Evolutionary conservation across 2,797 vertebrate species (phyloP).

Genomic region (Lerista edwardsae): DNA sequence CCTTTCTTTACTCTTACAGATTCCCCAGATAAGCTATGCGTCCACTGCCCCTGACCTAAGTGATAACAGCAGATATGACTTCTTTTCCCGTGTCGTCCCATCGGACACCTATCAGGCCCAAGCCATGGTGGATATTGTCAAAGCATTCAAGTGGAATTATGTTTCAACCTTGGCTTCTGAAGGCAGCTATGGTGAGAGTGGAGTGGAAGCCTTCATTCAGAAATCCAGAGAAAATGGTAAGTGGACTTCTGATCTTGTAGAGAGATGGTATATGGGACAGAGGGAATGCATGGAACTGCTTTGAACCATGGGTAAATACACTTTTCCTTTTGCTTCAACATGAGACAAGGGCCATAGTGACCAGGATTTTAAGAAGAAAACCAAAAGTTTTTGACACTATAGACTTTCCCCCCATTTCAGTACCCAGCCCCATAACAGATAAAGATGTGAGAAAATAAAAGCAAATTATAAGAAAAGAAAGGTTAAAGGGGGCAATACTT

Average conservation of each 20-base stretch:
- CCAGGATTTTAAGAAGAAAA: neutral
- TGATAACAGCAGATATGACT: constrained; percentile 95
- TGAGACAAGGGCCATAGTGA: neutral
- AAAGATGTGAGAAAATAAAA: no score
- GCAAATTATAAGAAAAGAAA: no score
- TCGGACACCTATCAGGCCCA: constrained; percentile 96
- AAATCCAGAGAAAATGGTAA: constrained; percentile 95
- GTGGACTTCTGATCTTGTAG: constrained; percentile 36
- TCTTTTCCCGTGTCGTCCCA: constrained; percentile 94
- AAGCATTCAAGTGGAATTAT: constrained; percentile 94
- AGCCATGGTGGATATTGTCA: constrained; percentile 97
- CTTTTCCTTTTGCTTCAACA: neutral
- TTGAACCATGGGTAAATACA: neutral
- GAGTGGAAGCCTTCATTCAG: constrained; percentile 94
- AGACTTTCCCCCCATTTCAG: no score
- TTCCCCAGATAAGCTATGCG: constrained; percentile 96
- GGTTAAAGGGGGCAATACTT: no score
- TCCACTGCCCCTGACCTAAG: constrained; percentile 94
- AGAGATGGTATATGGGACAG: fast-evolving
- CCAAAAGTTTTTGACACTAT: neutral
- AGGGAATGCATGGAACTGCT: neutral
- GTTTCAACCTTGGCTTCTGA: constrained; percentile 95
- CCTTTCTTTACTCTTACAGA: constrained; percentile 74
- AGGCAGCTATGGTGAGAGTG: constrained; percentile 94
- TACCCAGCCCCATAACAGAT: no score